phyloP scores from a whole-genome alignment of 1,140 invertebrate species.

The Drosophila murphyi region DNA sequence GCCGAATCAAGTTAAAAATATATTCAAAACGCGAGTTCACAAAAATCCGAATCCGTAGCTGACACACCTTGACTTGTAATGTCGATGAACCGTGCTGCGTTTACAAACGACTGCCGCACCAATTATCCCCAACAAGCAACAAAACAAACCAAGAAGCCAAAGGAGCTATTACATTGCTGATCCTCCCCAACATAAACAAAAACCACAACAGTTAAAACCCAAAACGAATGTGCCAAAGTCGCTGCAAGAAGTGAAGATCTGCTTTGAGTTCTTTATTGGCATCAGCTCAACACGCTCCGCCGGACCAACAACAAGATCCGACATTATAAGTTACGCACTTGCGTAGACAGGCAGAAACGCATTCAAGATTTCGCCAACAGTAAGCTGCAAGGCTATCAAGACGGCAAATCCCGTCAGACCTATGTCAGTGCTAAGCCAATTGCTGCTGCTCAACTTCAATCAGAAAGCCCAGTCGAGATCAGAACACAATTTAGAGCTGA shows the following conservation, averaged over 20 bases:
- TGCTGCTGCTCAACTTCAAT: slow-evolving; percentile 78
- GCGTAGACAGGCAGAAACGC: slow-evolving; percentile 40
- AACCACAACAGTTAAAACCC: slow-evolving; percentile 2
- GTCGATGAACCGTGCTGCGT: slow-evolving; percentile 79
- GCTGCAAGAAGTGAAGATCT: slow-evolving; percentile 34
- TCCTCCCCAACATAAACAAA: not conserved
- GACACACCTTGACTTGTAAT: slow-evolving; percentile 76
- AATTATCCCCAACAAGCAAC: slow-evolving; percentile 41
- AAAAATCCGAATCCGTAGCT: slow-evolving; percentile 26
- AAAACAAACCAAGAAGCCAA: slow-evolving; percentile 21
- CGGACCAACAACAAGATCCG: not conserved
- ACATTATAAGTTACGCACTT: slow-evolving; percentile 9
- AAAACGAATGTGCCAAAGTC: slow-evolving; percentile 60
- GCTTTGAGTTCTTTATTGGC: not conserved
- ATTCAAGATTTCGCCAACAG: slow-evolving; percentile 76
- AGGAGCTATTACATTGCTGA: not conserved
- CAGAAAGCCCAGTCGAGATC: slow-evolving; percentile 70
- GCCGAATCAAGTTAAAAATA: not conserved
- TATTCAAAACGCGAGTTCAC: not conserved
- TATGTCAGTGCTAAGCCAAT: slow-evolving; percentile 82
- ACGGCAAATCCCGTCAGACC: slow-evolving; percentile 75
- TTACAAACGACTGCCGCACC: slow-evolving; percentile 66
- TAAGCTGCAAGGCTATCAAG: slow-evolving; percentile 67
- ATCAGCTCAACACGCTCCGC: not conserved
- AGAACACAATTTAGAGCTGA: slow-evolving; percentile 77